Base-by-base conservation (phyloP, 2,888 invertebrate genomes). In the Athripsodes cinereus region DNA sequence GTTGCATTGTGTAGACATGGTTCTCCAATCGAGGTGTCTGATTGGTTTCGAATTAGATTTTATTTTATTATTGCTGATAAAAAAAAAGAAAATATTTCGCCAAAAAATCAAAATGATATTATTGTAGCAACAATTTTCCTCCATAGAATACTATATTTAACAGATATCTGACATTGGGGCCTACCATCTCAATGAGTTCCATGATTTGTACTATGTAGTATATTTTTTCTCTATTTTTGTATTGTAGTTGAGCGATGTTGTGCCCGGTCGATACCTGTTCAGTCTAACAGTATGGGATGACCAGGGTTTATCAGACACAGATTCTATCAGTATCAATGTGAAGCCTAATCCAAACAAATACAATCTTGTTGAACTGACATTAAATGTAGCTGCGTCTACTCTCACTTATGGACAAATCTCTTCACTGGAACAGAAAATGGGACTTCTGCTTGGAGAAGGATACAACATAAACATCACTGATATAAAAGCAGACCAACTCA, bases 281-380 rank as follows among this genome's bases (percentile, higher is more conserved):
- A 88, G 87, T 67, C 75, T 96, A 58, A 89, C 88, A n/a, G 95
- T 96, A 1, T 87, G 81, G 44, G 96, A 96, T 71, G 91, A 90
- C 65, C 94, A 96, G 71, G 96, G 96, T 0, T 78, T 91, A 55
- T 85, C 85, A 1, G 86, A 84, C 65, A 85, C 86, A 16, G 94
- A 96, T 70, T 87, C 88, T 0, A 92, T 92, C 20, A 90, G 89
- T 55, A 81, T 96, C 66, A 83, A 88, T 66, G 90, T 96, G 0
- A 90, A 91, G 69, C 73, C 81, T 64, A 91, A 93, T 75, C 87
- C 87, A 0, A 78, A 87, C 65, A 74, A 88, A 53, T 79, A 84
- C 68, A 85, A 90, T 71, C 79, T 93, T 50, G 84, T 95, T 3
- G 92, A 95, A 72, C 75, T 96, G 68, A 87, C 88, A 0, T 74